These are phyloP conservation scores for Dichetophora obliterata DNA, from an alignment of 2,888 invertebrate species.

Conservation along the genomic window DNA sequence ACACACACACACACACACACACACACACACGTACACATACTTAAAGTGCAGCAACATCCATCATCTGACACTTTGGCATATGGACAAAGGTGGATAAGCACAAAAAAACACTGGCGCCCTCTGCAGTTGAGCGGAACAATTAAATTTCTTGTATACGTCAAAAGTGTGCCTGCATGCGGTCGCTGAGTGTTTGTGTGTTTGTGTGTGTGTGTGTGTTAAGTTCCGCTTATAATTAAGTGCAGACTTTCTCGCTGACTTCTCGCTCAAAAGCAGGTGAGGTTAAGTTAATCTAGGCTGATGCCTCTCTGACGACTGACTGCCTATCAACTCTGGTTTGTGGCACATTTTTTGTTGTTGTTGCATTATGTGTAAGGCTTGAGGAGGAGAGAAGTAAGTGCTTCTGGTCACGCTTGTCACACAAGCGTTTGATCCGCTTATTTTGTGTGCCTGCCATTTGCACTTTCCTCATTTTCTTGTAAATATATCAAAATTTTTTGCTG, in stretches of 20 bases:
- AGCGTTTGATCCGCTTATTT: background rate
- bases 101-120: background rate
- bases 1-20: slow-evolving; percentile 43
- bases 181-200: background rate
- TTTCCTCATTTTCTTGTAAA: background rate
- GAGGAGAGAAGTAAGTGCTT: too few species aligned
- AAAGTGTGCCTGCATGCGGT: background rate
- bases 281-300: background rate
- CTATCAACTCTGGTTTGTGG: background rate
- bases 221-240: background rate
- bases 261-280: background rate
- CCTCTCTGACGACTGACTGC: background rate
- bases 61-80: slow-evolving; percentile 32
- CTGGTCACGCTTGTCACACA: background rate
- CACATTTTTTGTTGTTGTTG: too few species aligned
- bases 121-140: background rate
- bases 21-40: too few species aligned
- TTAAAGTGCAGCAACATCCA: slow-evolving; percentile 43
- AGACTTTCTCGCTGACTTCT: background rate
- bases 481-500: background rate
- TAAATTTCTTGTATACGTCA: background rate
- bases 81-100: slow-evolving; percentile 1
- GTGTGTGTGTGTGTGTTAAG: too few species aligned
- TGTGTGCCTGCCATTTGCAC: background rate
- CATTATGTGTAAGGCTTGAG: too few species aligned